Conservation (phyloP, 1,140 invertebrate species). For the Drosophila nannoptera region DNA sequence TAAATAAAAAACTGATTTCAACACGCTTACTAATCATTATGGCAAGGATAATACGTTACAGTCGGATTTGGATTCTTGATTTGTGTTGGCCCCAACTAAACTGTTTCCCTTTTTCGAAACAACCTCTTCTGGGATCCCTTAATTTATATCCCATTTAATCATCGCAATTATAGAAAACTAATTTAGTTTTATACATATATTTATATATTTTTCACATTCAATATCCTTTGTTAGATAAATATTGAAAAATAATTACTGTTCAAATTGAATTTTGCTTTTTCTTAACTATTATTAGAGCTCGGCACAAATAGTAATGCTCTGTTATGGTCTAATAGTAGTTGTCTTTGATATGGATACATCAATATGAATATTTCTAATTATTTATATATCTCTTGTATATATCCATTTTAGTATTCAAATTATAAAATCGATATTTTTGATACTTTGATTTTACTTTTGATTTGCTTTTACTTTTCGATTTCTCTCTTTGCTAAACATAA, state of each 20-base stretch:
- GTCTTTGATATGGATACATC: slow-evolving; percentile 36
- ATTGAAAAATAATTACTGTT: slow-evolving; percentile 38
- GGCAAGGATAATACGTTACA: too few species aligned
- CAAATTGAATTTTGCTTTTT: slow-evolving; percentile 20
- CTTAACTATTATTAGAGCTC: slow-evolving; percentile 33
- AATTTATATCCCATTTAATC: too few species aligned
- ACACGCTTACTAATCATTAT: background rate
- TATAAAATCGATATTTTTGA: slow-evolving; percentile 19
- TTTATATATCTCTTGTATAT: slow-evolving; percentile 2
- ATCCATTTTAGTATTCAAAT: slow-evolving; percentile 34
- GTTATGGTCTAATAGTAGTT: slow-evolving; percentile 41
- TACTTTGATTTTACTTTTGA: slow-evolving; percentile 27
- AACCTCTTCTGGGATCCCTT: too few species aligned
- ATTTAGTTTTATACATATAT: background rate
- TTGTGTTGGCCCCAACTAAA: too few species aligned
- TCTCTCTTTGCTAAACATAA: slow-evolving; percentile 3
- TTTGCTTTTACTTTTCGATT: slow-evolving; percentile 14
- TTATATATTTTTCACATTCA: slow-evolving; percentile 1
- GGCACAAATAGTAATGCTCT: slow-evolving; percentile 43
- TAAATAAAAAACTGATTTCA: slow-evolving; percentile 32
- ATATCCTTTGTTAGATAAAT: slow-evolving; percentile 20
- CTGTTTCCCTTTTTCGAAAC: too few species aligned
- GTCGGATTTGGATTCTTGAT: too few species aligned
- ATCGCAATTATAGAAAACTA: too few species aligned
- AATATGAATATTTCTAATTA: slow-evolving; percentile 27